These are phyloP conservation scores for Felis chaus DNA, from an alignment of 2,113 vertebrate genomes.

Conservation along the genomic window DNA sequence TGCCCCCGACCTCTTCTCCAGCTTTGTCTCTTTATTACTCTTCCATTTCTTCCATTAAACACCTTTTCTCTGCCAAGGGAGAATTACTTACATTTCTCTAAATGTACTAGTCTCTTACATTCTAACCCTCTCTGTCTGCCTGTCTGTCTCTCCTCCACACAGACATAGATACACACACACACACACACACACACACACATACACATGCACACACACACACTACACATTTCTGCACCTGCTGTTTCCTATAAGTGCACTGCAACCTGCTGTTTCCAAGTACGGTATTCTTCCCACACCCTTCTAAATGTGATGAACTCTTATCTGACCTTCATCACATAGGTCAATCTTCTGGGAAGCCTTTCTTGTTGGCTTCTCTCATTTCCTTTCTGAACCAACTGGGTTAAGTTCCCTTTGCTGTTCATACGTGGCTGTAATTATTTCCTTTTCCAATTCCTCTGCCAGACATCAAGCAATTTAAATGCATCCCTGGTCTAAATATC, in stretches of 20 bases:
- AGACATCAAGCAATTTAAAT: neutral
- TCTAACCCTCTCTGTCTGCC: neutral
- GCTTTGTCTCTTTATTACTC: neutral
- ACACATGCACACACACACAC: neutral
- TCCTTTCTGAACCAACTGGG: neutral
- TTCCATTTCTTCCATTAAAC: neutral
- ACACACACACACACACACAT: neutral
- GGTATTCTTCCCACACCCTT: neutral
- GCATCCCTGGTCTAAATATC: neutral
- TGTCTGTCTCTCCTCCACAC: neutral
- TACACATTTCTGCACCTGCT: neutral
- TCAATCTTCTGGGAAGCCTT: neutral
- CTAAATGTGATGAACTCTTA: neutral
- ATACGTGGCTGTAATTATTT: neutral
- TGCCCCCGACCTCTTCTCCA: neutral
- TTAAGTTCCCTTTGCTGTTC: neutral
- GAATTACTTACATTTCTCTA: neutral
- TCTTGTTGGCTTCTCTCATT: neutral
- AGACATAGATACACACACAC: neutral
- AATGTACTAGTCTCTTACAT: neutral
- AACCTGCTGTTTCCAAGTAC: neutral
- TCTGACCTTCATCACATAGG: neutral
- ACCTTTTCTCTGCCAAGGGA: neutral
- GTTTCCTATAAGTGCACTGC: neutral
- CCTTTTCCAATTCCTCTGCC: slow-evolving; percentile 15